Percentiles rank a stretch among this genome's conserved stretches.
phyloP scores from a whole-genome alignment of 2,888 invertebrate species.

The Drosophila flavopinicola region DNA sequence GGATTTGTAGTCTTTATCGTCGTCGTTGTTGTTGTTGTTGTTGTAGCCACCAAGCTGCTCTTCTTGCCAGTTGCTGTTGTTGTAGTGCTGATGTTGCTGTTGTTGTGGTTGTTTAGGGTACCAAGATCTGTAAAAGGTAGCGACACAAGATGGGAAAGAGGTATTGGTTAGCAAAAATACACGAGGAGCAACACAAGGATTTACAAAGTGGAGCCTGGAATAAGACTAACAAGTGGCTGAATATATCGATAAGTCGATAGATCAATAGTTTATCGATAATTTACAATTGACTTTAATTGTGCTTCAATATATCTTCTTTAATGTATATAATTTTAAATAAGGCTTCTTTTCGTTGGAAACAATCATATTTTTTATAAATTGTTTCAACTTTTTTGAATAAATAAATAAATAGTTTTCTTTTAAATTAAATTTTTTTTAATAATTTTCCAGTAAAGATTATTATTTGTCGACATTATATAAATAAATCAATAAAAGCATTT shows the following conservation, averaged over 20 bases:
- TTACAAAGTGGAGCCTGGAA: not conserved
- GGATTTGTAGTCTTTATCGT: conserved; percentile 7
- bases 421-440: no score
- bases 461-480: no score
- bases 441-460: no score
- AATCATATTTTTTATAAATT: no score
- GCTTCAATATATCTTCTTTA: no score
- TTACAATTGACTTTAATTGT: no score
- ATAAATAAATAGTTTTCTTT: no score
- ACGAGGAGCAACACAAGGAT: conserved; percentile 47
- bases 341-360: no score
- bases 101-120: conserved; percentile 65
- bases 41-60: conserved; percentile 14
- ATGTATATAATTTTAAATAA: no score
- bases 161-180: conserved; percentile 57
- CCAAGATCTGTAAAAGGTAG: conserved; percentile 69
- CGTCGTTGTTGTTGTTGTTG: conserved; percentile 27
- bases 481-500: no score
- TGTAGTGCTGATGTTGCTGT: conserved; percentile 37
- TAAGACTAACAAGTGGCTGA: no score
- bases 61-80: conserved; percentile 26
- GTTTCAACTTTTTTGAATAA: no score
- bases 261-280: not conserved
- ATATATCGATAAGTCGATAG: not conserved
- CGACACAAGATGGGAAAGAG: conserved; percentile 33